Evolutionary conservation across 1,140 invertebrate species (phyloP).

Genomic region (Heliconius eleuchia): DNA sequence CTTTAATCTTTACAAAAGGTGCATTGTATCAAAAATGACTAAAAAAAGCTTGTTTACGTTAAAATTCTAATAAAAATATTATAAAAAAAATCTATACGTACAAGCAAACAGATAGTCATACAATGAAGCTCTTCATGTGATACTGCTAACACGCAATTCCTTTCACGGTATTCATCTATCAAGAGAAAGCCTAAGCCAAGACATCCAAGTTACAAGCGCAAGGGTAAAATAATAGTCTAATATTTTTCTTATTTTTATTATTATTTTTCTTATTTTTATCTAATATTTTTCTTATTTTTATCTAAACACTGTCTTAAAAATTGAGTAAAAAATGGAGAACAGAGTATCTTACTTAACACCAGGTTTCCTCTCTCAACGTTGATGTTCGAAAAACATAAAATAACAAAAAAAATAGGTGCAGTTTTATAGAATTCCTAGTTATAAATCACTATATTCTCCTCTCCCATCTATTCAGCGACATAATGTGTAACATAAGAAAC

Average conservation of each 20-base stretch:
- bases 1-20: too few relatives aligned
- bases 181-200: conserved; percentile 55
- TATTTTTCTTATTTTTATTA: too few relatives aligned
- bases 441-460: background rate
- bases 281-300: too few relatives aligned
- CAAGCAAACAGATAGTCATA: background rate
- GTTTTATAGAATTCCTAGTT: too few relatives aligned
- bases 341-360: background rate
- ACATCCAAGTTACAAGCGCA: conserved; percentile 71
- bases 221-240: conserved; percentile 57
- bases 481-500: too few relatives aligned
- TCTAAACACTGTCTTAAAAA: too few relatives aligned
- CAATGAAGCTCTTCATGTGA: conserved; percentile 41
- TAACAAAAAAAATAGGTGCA: too few relatives aligned
- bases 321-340: background rate
- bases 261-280: too few relatives aligned
- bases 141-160: conserved; percentile 65
- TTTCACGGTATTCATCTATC: conserved; percentile 76
- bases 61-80: background rate
- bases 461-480: too few relatives aligned
- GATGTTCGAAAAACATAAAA: too few relatives aligned
- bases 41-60: background rate
- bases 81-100: background rate
- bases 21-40: too few relatives aligned
- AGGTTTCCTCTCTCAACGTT: background rate